Conservation (phyloP, 2,888 invertebrate genomes). For the Ashinkailepas kermadecensis region DNA sequence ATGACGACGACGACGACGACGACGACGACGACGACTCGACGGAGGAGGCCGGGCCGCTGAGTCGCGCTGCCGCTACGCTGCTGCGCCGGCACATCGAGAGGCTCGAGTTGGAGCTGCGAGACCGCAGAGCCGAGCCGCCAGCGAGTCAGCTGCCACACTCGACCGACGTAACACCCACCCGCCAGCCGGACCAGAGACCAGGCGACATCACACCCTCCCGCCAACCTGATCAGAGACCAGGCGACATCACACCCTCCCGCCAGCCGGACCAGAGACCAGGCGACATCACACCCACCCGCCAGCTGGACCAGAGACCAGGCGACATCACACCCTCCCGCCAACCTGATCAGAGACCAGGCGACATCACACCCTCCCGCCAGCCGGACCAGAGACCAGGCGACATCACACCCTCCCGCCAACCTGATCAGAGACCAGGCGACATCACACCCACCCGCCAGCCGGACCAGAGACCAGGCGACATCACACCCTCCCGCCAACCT, state of each 20-base stretch:
- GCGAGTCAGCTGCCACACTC: neutral
- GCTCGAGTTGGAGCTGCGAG: conserved; percentile 1
- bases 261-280: conserved; percentile 3
- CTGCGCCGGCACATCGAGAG: neutral
- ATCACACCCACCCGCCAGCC: neutral
- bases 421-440: conserved; percentile 11
- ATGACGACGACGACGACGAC: neutral
- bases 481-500: neutral
- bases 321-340: neutral
- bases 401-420: neutral
- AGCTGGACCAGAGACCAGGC: conserved; percentile 2
- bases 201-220: neutral
- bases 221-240: conserved; percentile 14
- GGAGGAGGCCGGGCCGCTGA: neutral
- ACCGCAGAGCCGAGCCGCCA: neutral
- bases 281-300: neutral
- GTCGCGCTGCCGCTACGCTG: neutral
- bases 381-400: conserved; percentile 15
- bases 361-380: neutral
- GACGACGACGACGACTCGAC: neutral
- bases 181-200: neutral
- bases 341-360: neutral
- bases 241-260: neutral
- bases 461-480: conserved; percentile 15
- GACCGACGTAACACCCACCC: neutral